Evolutionary conservation across 2,888 invertebrate genomes (phyloP).

Genomic region (Temnothorax unifasciatus): DNA sequence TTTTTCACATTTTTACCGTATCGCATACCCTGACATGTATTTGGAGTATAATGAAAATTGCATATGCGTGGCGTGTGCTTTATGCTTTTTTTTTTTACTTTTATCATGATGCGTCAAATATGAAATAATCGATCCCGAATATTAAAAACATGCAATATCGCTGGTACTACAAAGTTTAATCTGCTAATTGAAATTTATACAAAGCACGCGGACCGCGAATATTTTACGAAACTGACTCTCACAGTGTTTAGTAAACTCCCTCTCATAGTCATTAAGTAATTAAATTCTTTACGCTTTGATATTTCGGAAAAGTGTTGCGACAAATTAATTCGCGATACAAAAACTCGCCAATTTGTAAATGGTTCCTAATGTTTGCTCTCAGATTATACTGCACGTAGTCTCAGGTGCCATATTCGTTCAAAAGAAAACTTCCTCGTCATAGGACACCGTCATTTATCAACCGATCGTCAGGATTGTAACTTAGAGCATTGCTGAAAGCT

Average conservation of each 20-base stretch:
- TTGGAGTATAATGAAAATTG: constrained; percentile 26
- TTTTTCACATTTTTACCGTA: not conserved
- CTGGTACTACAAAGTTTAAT: constrained; percentile 37
- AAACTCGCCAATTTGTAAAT: not conserved
- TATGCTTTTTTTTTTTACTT: not conserved
- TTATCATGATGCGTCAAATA: constrained; percentile 12
- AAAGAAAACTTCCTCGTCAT: constrained; percentile 16
- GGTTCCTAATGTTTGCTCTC: not conserved
- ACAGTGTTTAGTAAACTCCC: not conserved
- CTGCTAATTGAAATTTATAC: constrained; percentile 49
- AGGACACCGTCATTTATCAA: constrained; percentile 28
- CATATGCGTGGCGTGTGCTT: not conserved
- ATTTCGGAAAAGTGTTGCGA: constrained; percentile 6
- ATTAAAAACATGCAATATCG: constrained; percentile 36
- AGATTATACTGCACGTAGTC: not conserved
- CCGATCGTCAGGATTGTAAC: constrained; percentile 51
- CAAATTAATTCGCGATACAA: constrained; percentile 40
- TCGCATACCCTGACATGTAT: not conserved
- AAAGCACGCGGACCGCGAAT: constrained; percentile 20
- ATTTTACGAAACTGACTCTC: constrained; percentile 18
- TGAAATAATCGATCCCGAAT: constrained; percentile 25
- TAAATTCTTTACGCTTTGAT: constrained; percentile 15
- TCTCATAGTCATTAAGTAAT: constrained; percentile 46
- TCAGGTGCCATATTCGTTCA: not conserved
- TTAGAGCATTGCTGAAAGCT: constrained; percentile 56